Evolutionary conservation across 2,888 invertebrate species (phyloP), one percentile per base, ranked within the genome.

Genomic region (Drosophila anceps): DNA sequence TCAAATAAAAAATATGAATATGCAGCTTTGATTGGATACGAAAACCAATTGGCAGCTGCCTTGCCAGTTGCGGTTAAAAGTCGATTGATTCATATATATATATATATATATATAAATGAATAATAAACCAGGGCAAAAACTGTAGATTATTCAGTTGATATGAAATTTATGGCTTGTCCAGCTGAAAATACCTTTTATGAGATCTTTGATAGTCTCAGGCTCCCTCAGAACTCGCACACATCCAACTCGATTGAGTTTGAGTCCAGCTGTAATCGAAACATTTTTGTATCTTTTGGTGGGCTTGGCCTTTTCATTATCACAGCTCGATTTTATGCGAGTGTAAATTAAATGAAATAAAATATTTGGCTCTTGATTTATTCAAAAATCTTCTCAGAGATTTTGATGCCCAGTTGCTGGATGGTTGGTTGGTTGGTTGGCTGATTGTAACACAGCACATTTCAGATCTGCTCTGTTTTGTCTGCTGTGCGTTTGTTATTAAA

Each of bases 401-500:
- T 73, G 67, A 55, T 79, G 71, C 13, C 4, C 50, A 50, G 53
- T 27, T 24, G 37, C 53, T 53, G 20, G 13, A 24, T 24, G n/a
- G n/a, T n/a, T n/a, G n/a, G n/a, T 55, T 58, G 24, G 12, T 65
- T 84, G 77, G 37, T 57, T 51, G 63, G 39, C 50, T 58, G 24
- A 18, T 66, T 82, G 74, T 73, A 63, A 64, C 50, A 46, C 46
- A 51, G 55, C 44, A 59, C 46, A 64, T 60, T 61, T 54, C 60
- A 59, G 71, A 68, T 50, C 39, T 29, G 24, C 33, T 35, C 35
- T 61, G 51, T 27, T 27, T 27, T 71, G 66, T 62, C 66, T 62
- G 12, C 69, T 75, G 68, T 88, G 75, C 71, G 76, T 79, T 86
- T 78, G 88, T 79, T 86, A 86, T 88, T 88, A 79, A 88, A 90